phyloP scores from a whole-genome alignment of 2,797 vertebrate genomes.

The Urocyon cinereoargenteus region DNA sequence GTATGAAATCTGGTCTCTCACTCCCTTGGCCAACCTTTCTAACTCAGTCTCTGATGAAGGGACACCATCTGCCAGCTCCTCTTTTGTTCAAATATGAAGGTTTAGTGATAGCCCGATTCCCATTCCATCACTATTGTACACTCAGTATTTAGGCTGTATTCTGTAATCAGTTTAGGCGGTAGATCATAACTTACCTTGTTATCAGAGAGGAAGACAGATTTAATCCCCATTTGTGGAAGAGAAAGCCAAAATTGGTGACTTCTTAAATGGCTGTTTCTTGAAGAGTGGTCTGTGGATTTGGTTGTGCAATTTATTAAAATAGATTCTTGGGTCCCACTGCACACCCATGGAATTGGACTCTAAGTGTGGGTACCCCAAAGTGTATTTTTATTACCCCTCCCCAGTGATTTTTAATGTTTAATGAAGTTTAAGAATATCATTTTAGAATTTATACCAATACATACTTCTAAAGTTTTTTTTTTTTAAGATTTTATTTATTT shows the following conservation, averaged over 20 bases:
- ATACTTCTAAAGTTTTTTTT: background rate
- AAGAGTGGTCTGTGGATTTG: background rate
- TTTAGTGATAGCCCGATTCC: slow-evolving; percentile 53
- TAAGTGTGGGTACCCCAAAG: background rate
- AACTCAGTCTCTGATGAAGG: slow-evolving; percentile 10
- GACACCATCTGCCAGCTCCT: background rate
- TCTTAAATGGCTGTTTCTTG: background rate
- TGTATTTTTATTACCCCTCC: background rate
- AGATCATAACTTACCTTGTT: background rate
- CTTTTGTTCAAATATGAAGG: slow-evolving; percentile 62
- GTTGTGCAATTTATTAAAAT: background rate
- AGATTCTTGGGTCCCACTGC: background rate
- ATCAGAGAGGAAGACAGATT: background rate
- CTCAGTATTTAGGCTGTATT: background rate
- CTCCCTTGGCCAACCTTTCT: slow-evolving; percentile 33
- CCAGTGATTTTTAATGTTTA: background rate
- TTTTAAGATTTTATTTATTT: too few relatives aligned
- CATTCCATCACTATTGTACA: slow-evolving; percentile 36
- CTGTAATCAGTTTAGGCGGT: background rate
- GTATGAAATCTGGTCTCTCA: slow-evolving; percentile 2
- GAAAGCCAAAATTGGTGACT: background rate
- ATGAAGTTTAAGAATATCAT: background rate
- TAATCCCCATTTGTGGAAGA: background rate
- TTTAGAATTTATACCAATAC: background rate
- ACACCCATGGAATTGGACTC: background rate